Conservation (phyloP, 2,113 vertebrate genomes). For the Ictalurus furcatus region DNA sequence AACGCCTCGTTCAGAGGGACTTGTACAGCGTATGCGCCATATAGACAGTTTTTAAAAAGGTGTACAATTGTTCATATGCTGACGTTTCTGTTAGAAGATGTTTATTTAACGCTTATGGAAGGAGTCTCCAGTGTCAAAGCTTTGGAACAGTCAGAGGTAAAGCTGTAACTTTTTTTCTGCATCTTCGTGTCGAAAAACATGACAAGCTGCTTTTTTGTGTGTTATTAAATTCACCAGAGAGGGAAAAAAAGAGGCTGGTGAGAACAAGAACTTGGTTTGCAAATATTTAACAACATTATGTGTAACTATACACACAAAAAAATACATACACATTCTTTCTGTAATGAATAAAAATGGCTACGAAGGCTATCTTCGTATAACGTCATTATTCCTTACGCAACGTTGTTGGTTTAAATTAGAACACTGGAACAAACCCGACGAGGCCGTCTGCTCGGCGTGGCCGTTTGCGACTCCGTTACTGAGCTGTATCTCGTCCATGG, state of each 20-base stretch:
- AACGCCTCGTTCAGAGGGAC: not conserved
- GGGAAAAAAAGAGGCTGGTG: not conserved
- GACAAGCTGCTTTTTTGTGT: not conserved
- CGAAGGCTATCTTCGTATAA: not conserved
- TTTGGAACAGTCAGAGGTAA: not conserved
- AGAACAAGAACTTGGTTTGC: not conserved
- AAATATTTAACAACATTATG: not conserved
- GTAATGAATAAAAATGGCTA: not conserved
- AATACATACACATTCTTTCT: not conserved
- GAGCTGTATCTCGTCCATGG: conserved; percentile 77
- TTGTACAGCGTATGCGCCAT: not conserved
- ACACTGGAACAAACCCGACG: conserved; percentile 73
- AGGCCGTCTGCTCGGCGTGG: conserved; percentile 64
- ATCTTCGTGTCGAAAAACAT: too few relatives aligned
- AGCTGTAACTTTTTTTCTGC: not conserved
- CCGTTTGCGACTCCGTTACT: conserved; percentile 79
- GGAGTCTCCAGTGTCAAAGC: not conserved
- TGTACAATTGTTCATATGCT: not conserved
- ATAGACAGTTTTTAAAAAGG: not conserved
- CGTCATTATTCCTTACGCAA: not conserved
- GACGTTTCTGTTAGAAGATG: not conserved
- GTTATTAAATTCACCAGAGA: not conserved
- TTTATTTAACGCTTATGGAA: not conserved
- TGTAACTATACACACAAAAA: not conserved
- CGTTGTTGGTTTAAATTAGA: not conserved